These are phyloP conservation scores for Gallirallus australis DNA, from an alignment of 2,797 vertebrate species.

Conservation along the genomic window DNA sequence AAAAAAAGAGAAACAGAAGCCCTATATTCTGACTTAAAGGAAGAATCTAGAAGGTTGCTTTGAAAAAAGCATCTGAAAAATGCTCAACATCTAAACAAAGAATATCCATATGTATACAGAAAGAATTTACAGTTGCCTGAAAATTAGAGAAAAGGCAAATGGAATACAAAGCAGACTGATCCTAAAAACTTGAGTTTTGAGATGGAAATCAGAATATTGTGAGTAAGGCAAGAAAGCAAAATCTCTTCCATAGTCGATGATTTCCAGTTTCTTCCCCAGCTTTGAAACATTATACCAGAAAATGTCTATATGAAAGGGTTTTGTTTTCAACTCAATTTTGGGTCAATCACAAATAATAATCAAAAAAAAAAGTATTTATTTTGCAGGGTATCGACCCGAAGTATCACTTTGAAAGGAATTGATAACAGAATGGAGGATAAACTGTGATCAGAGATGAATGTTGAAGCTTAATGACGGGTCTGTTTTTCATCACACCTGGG, in stretches of 20 bases:
- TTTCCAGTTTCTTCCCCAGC: neutral
- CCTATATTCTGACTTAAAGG: neutral
- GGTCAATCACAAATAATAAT: neutral
- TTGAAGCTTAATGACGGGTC: neutral
- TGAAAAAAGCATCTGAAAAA: neutral
- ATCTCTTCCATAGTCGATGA: neutral
- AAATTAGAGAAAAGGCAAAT: neutral
- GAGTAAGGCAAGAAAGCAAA: neutral
- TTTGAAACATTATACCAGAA: neutral
- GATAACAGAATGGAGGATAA: slow-evolving; percentile 36
- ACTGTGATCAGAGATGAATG: neutral
- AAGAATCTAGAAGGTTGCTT: neutral
- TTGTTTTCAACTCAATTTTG: neutral
- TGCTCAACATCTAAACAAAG: neutral
- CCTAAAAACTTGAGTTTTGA: neutral
- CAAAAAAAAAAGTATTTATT: slow-evolving; percentile 31
- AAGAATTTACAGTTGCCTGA: neutral
- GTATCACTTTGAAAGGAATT: neutral
- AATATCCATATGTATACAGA: neutral
- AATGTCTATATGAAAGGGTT: neutral
- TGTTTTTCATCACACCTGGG: slow-evolving; percentile 6
- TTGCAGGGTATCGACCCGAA: slow-evolving; percentile 1
- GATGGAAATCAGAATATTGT: neutral
- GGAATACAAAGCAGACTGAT: neutral
- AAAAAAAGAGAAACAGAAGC: neutral